Evolutionary conservation across 1,140 invertebrate genomes (phyloP), one percentile per base, ranked within the genome.

Genomic region (Zaprionus ornatus): DNA sequence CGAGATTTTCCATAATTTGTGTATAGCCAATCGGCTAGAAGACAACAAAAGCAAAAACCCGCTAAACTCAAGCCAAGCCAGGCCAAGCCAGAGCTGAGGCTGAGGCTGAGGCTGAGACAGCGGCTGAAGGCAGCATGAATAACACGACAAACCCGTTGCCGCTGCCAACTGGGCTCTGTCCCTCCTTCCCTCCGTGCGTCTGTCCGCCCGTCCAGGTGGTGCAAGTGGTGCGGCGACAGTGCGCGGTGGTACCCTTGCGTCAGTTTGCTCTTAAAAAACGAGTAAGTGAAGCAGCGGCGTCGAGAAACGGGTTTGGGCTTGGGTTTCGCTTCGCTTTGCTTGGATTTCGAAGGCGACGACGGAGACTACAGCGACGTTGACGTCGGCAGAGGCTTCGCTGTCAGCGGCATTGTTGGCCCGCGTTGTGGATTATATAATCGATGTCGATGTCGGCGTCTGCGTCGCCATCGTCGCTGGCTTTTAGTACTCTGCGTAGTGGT

Each of bases 261-360:
- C 84, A 88, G 85, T 81, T 80, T 88, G 84, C 84, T 88, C 84
- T 88, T 74, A 81, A 88, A 80, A 87, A 74, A 84, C 78, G 65
- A 29, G 63, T 75, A 90, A 84, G 66, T 85, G 75, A 78, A 72
- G 76, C 80, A 79, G 79, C 57, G 48, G 66, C 73, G 27, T 42
- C 52, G 40, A n/a, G 25, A 66, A 74, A 74, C 64, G 17, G 48
- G 63, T 74, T 74, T 68, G 62, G 67, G 48, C 60, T 63, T 74
- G 77, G 66, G 74, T 45, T 17, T 42, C n/a, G 40, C 37, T 40
- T 32, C 29, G 15, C 40, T 42, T 42, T 42, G 40, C 54, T 45
- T 61, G 23, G 35, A 59, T 78, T 60, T 82, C 40, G 52, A 68
- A 19, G 37, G 32, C 73, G 55, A 37, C 50, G 64, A 71, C 40